Evolutionary conservation across 2,797 vertebrate genomes (phyloP).

Genomic region (Pogonophryne albipinna): DNA sequence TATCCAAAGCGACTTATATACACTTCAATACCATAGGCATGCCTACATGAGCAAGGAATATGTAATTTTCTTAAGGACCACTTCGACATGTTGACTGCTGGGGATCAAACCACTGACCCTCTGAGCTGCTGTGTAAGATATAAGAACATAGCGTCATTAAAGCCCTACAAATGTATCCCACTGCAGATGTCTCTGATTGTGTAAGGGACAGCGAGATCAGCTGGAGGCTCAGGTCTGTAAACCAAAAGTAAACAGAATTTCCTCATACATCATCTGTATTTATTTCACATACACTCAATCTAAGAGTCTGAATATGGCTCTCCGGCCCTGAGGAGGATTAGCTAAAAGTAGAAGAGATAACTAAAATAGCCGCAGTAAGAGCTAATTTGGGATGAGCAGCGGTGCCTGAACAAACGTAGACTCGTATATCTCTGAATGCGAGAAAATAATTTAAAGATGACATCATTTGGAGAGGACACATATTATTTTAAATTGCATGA

Average conservation of each 20-base stretch:
- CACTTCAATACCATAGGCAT: too few relatives aligned
- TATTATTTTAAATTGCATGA: conserved; percentile 34
- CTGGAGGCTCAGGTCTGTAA: conserved; percentile 10
- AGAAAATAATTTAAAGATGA: conserved; percentile 52
- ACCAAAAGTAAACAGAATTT: neutral
- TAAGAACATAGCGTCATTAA: too few relatives aligned
- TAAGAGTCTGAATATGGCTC: conserved; percentile 23
- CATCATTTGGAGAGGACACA: conserved; percentile 31
- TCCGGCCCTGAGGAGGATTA: conserved; percentile 39
- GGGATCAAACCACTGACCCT: too few relatives aligned
- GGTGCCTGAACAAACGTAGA: conserved; percentile 51
- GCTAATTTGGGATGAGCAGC: conserved; percentile 52
- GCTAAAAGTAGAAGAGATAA: conserved; percentile 56
- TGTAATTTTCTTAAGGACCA: too few relatives aligned
- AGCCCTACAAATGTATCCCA: too few relatives aligned
- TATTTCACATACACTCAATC: conserved; percentile 27
- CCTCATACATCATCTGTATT: conserved; percentile 29
- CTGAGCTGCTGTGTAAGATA: too few relatives aligned
- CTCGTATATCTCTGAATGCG: conserved; percentile 9
- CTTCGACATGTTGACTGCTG: too few relatives aligned
- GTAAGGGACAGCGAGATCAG: too few relatives aligned
- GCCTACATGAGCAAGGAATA: too few relatives aligned
- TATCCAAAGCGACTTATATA: too few relatives aligned
- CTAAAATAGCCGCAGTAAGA: conserved; percentile 50
- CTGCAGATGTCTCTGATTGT: too few relatives aligned